These are phyloP conservation scores for Neoscelio sp. DNA, from an alignment of 2,888 invertebrate species.

Conservation along the genomic window DNA sequence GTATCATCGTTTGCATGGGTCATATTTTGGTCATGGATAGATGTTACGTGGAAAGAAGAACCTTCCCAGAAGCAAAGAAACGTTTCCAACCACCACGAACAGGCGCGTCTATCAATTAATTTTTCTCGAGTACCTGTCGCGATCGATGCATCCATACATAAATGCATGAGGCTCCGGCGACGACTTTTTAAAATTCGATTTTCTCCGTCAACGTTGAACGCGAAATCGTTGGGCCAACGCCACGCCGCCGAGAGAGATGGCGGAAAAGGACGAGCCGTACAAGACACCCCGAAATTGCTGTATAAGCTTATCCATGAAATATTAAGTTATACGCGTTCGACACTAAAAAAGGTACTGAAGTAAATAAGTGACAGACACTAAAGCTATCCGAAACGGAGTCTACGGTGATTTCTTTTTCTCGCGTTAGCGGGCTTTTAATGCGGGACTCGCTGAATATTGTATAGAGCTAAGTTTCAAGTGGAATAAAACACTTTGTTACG, in stretches of 20 bases:
- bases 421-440: background rate
- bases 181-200: slow-evolving; percentile 75
- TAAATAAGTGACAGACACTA: slow-evolving; percentile 43
- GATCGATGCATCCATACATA: slow-evolving; percentile 75
- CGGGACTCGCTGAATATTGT: slow-evolving; percentile 2
- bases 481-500: slow-evolving; percentile 14
- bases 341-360: slow-evolving; percentile 40
- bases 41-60: no score
- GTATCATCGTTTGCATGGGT: no score
- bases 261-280: slow-evolving; percentile 48
- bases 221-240: slow-evolving; percentile 34
- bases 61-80: no score
- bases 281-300: slow-evolving; percentile 51
- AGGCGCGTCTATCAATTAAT: slow-evolving; percentile 70
- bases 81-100: slow-evolving; percentile 34
- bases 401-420: no score
- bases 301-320: slow-evolving; percentile 63
- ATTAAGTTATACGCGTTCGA: slow-evolving; percentile 58
- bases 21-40: no score
- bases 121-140: slow-evolving; percentile 69
- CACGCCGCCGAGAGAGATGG: slow-evolving; percentile 20
- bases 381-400: slow-evolving; percentile 14
- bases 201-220: slow-evolving; percentile 69
- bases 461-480: background rate
- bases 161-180: slow-evolving; percentile 72